These are phyloP conservation scores for Ianthella basta DNA, from an alignment of 37 sponge, comb jelly and placozoan genomes.

Conservation along the genomic window DNA sequence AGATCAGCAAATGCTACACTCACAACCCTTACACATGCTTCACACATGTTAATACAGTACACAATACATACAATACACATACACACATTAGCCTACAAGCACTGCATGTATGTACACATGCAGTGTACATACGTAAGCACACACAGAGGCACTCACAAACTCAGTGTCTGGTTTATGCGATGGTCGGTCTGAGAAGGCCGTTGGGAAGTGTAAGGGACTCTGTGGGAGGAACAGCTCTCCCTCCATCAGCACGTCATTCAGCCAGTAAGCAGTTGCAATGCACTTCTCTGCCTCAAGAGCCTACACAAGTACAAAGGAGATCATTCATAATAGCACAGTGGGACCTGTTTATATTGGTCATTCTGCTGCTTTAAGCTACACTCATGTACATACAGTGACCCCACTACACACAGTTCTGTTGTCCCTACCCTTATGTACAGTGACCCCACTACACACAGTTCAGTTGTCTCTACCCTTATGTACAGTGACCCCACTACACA, in stretches of 20 bases:
- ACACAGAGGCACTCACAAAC: background rate
- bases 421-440: no score
- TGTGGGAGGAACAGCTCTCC: constrained; percentile 80
- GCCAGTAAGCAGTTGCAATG: constrained; percentile 91
- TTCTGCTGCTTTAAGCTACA: background rate
- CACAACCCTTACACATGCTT: no score
- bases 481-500: no score
- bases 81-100: no score
- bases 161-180: background rate
- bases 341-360: no score
- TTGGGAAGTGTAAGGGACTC: constrained; percentile 88
- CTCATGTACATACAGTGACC: background rate
- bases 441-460: no score
- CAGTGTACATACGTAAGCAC: background rate
- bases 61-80: no score
- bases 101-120: background rate
- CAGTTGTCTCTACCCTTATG: no score
- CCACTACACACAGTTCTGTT: no score
- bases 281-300: constrained; percentile 86
- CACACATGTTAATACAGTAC: no score
- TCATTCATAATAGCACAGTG: background rate
- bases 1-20: background rate
- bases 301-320: constrained; percentile 42
- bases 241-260: constrained; percentile 86
- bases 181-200: constrained; percentile 28